Base-by-base conservation (phyloP, 2,888 invertebrate genomes). In the Xanthia togata region DNA sequence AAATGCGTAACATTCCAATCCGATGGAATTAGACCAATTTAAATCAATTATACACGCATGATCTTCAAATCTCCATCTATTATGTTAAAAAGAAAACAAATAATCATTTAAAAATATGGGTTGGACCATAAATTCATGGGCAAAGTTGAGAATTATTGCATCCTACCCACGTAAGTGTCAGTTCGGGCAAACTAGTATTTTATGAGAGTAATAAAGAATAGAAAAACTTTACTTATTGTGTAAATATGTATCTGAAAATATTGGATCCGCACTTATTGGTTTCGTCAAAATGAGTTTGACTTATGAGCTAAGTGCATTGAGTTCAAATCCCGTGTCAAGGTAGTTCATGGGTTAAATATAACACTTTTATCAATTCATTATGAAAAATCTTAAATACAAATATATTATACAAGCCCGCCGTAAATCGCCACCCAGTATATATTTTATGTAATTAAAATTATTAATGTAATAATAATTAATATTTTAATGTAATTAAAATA, bases 131-230 rank as follows among this genome's bases (percentile, higher is more conserved):
- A 77, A 77, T 81, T 81, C 75, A 81, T 75, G 68, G 67, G 57
- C 4, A 63, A 50, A 63, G n/a, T 44, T 11, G 44, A 50, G 41
- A 63, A 81, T 68, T 68, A 79, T 68, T 68, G 67, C 81, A 79
- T 72, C 20, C 74, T 44, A 4, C 79, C 81, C 67, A 79, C 75
- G 76, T 68, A 17, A 11, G 23, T 78, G 73, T 57, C 38, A n/a
- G 81, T 74, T 81, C 60, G 31, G 60, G 59, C 26, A 82, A 62
- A 55, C 78, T 60, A 11, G 23, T 82, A 35, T 26, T 80, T 80
- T 82, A 82, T 67, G 78, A 53, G 60, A 8, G 57, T 38, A 20
- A 50, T 80, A 80, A 80, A 80, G 55, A 70, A 80, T 67, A 47
- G 20, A 14, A 65, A 60, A 67, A 31, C n/a, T 20, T 80, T 31